Evolutionary conservation across 2,113 vertebrate species (phyloP), one percentile per base, ranked within the genome.

Genomic region (Cyprinodon variegatus): DNA sequence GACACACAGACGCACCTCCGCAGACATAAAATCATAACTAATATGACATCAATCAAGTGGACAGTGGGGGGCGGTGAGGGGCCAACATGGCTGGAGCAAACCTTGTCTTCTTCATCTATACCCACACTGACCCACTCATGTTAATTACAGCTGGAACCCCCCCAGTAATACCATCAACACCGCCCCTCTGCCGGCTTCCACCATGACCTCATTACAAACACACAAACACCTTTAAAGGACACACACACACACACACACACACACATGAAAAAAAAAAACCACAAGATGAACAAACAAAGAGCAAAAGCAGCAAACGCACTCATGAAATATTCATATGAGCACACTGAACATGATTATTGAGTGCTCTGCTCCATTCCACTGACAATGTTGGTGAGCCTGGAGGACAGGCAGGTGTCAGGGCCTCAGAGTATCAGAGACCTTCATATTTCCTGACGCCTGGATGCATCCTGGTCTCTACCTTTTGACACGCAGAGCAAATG

Each of bases 61-160:
- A 69, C 38, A 78, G 71, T 70, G 43, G 74, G 29, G 57, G 64
- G 57, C 66, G 74, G 78, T 65, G 8, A 57, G 53, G 63, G 40
- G 37, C 72, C 48, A 76, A 87, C 67, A 62, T 63, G 60, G 60
- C 76, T 68, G 60, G 37, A 12, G 60, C 90, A 89, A 92, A 87
- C 88, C 92, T 84, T 85, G 83, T 87, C 74, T 83, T 86, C 73
- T 81, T 85, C 77, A 70, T 64, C 40, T 83, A 85, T 82, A 88
- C 90, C 91, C 68, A 79, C 61, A 74, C 78, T 92, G 92, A 94
- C 90, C 92, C 89, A 86, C 77, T 92, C 84, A 88, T 89, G 91
- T 89, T 90, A 92, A 93, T 93, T 91, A 94, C 85, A 88, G 79
- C 91, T 88, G 86, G 88, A 92, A 92, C 88, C 90, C 86, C 83